Conservation (phyloP, 2,888 invertebrate genomes). For the Aspidapion aeneum region DNA sequence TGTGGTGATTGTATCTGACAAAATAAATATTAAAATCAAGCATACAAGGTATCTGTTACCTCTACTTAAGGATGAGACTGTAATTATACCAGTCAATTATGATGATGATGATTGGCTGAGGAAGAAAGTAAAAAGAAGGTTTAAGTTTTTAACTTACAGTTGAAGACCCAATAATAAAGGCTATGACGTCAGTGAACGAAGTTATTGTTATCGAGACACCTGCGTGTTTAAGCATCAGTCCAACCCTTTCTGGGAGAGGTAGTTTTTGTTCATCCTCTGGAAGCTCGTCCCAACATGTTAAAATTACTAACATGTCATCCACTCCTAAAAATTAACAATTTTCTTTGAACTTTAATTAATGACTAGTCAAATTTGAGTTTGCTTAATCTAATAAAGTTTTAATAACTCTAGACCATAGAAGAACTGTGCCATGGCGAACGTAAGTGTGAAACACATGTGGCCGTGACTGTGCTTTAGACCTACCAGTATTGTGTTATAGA, state of each 20-base stretch:
- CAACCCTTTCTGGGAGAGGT: constrained; percentile 62
- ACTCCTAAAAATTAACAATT: constrained; percentile 50
- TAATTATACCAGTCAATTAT: too few relatives aligned
- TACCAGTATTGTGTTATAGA: too few relatives aligned
- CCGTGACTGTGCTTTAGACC: too few relatives aligned
- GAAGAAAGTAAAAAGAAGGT: too few relatives aligned
- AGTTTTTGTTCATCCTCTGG: constrained; percentile 52
- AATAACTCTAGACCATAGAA: not conserved
- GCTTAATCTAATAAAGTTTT: not conserved
- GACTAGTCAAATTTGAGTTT: not conserved
- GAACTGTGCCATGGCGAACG: not conserved
- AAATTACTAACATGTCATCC: constrained; percentile 84
- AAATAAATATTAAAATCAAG: too few relatives aligned
- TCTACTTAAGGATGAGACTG: too few relatives aligned
- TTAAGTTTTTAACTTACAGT: constrained; percentile 65
- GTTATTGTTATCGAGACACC: constrained; percentile 83
- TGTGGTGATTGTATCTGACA: too few relatives aligned
- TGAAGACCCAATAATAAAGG: constrained; percentile 73
- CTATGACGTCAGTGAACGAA: constrained; percentile 77
- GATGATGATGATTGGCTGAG: too few relatives aligned
- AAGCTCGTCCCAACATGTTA: constrained; percentile 71
- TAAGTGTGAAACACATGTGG: too few relatives aligned
- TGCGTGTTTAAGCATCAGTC: constrained; percentile 70
- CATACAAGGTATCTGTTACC: too few relatives aligned
- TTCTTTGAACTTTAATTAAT: not conserved